Percentiles rank a stretch among this genome's conserved stretches.
phyloP scores from a whole-genome alignment of 1,140 invertebrate genomes.

The Artemia franciscana region DNA sequence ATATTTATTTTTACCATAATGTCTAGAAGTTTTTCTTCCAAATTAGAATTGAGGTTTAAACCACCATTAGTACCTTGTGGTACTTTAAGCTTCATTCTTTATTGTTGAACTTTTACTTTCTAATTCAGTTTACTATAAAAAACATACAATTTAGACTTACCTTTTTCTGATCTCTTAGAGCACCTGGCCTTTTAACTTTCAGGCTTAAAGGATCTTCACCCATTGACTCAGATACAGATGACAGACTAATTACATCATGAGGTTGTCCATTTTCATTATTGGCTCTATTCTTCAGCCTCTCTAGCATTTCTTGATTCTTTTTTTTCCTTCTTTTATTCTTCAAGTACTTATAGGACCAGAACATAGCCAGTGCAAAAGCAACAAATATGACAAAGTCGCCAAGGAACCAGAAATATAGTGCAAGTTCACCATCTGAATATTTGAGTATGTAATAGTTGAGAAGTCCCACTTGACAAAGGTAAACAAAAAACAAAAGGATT shows the following conservation, averaged over 20 bases:
- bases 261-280: background rate
- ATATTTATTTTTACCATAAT: too few species aligned
- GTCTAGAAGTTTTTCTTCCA: too few species aligned
- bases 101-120: too few species aligned
- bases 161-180: background rate
- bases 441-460: slow-evolving; percentile 23
- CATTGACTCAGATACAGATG: background rate
- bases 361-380: slow-evolving; percentile 20
- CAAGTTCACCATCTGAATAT: slow-evolving; percentile 8
- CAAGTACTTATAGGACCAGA: slow-evolving; percentile 18
- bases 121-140: too few species aligned
- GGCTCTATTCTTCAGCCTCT: background rate
- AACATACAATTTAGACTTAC: background rate
- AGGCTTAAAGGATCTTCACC: background rate
- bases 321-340: slow-evolving; percentile 9
- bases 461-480: slow-evolving; percentile 19
- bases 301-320: slow-evolving; percentile 5
- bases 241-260: background rate
- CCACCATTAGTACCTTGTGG: too few species aligned
- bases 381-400: slow-evolving; percentile 22
- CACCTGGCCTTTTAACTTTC: background rate
- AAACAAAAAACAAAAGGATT: slow-evolving; percentile 14
- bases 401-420: slow-evolving; percentile 24
- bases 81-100: too few species aligned
- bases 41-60: too few species aligned